Conservation (phyloP, 2,888 invertebrate genomes). For the Netelia fuscicornis region DNA sequence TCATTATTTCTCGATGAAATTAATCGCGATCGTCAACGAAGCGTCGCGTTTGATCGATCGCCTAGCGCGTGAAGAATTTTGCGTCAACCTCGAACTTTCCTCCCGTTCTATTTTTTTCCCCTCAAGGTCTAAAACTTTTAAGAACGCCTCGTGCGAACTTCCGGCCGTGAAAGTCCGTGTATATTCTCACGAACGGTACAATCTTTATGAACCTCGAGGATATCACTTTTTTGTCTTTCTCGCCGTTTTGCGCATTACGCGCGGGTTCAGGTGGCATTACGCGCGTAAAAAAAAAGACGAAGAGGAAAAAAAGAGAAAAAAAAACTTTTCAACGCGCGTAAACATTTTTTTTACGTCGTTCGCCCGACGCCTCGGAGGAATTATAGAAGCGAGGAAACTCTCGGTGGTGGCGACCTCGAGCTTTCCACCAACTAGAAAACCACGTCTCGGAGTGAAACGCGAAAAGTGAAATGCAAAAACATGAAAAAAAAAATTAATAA, state of each 20-base stretch:
- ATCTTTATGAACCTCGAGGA: constrained; percentile 34
- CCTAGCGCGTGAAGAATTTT: constrained; percentile 14
- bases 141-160: constrained; percentile 28
- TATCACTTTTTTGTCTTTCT: background rate
- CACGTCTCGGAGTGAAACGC: too few species aligned
- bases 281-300: background rate
- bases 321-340: background rate
- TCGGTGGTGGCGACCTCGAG: background rate
- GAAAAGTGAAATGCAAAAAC: background rate
- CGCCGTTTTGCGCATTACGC: constrained; percentile 21
- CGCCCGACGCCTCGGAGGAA: background rate
- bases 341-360: background rate
- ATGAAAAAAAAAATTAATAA: background rate
- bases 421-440: too few species aligned
- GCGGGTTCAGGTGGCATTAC: background rate
- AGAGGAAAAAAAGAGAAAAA: background rate
- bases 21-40: constrained; percentile 19
- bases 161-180: constrained; percentile 33
- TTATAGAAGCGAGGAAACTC: background rate
- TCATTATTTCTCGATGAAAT: too few species aligned
- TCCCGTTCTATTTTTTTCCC: background rate
- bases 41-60: constrained; percentile 2
- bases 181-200: constrained; percentile 5
- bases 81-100: background rate
- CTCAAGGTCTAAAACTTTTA: constrained; percentile 30